A percentile compares a stretch with the other conserved stretches of the same genome.
phyloP scores from a whole-genome alignment of 2,113 vertebrate species.

The Strix aluco region DNA sequence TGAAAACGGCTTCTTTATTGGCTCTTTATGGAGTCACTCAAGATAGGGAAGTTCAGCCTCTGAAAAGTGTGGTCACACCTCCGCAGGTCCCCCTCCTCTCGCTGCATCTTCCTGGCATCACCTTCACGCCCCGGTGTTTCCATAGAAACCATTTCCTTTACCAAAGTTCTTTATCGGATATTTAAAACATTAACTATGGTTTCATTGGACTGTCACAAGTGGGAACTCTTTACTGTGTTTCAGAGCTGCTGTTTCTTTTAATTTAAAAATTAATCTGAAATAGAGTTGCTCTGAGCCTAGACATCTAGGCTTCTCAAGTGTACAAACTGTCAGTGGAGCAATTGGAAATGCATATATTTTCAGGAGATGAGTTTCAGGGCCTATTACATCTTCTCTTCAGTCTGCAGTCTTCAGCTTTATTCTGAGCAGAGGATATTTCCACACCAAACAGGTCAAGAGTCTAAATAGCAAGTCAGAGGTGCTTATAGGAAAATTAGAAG shows the following conservation, averaged over 20 bases:
- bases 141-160: too few relatives aligned
- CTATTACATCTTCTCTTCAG: background rate
- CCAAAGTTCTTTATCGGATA: too few relatives aligned
- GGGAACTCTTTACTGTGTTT: background rate
- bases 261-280: background rate
- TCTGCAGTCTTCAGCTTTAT: background rate
- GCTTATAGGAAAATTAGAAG: background rate
- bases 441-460: background rate
- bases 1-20: too few relatives aligned
- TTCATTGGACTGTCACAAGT: background rate
- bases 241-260: background rate
- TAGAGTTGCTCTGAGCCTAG: background rate
- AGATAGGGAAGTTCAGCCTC: too few relatives aligned
- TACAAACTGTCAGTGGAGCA: background rate
- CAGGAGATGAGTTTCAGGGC: background rate
- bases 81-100: too few relatives aligned
- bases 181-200: too few relatives aligned
- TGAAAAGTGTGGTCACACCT: too few relatives aligned
- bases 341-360: background rate
- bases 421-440: background rate
- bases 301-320: background rate
- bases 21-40: too few relatives aligned
- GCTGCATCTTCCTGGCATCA: too few relatives aligned
- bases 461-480: background rate
- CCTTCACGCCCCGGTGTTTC: too few relatives aligned